Base-by-base conservation (phyloP, 64 coral and sea anemone genomes). In the Dendrophyllia cribrosa region DNA sequence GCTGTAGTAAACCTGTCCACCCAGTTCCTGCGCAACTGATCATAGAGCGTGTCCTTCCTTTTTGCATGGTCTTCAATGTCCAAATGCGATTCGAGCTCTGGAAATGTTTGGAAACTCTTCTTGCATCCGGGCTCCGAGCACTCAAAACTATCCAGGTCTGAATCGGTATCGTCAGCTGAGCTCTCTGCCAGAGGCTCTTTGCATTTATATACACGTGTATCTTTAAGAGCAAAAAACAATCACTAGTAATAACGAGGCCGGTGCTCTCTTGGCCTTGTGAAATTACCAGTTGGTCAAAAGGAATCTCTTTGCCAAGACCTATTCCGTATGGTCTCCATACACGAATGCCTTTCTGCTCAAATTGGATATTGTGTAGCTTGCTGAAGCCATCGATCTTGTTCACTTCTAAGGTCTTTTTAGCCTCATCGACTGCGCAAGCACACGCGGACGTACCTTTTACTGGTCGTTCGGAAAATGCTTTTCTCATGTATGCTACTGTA, bases 31-130 rank as follows among this genome's bases (percentile, higher is more conserved):
- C 91, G 26, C 44, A 94, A 66, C 59, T 88, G 88, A 49, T 88
- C 86, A 65, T 94, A 83, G 20, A 94, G 75, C 62, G 86, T 94
- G n/a, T 86, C 44, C 86, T 83, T 52, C 66, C 49, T 88, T 53
- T 70, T 74, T 20, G 11, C 83, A 74, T 94, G 91, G 60, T 93
- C 82, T 61, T 86, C 86, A 47, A 89, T 76, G 76, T 88, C 55
- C 58, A 94, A 75, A 89, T 88, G 86, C 74, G 59, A 66, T 69
- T 94, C 76, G 20, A 94, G 92, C 78, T 94, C 92, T 82, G 86
- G 82, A 76, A 94, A 94, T 26, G 85, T 82, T 64, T 62, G 51
- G 80, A 94, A 94, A 49, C 52, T 70, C 48, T 60, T 80, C 9
- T 80, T 34, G 34, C 76, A 87, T 76, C 66, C 77, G 23, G 63